These are phyloP conservation scores for Lepidocolaptes lacrymiger DNA, from an alignment of 2,797 vertebrate genomes.

Conservation along the genomic window DNA sequence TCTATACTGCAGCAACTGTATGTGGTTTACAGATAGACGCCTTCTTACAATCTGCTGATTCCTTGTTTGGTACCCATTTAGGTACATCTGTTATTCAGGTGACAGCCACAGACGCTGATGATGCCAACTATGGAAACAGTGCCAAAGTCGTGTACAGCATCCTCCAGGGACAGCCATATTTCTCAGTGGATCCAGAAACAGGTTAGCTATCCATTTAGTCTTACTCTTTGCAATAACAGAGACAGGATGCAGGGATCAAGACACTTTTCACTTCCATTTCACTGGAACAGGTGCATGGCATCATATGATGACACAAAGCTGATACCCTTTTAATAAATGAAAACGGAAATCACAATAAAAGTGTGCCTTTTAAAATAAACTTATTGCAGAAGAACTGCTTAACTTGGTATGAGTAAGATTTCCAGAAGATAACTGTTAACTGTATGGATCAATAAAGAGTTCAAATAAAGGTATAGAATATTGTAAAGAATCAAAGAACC, in stretches of 20 bases:
- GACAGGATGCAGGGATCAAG: not conserved
- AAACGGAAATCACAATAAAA: not conserved
- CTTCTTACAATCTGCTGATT: not conserved
- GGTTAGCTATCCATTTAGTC: slow-evolving; percentile 73
- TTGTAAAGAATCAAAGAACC: not conserved
- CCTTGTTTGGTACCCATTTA: slow-evolving; percentile 62
- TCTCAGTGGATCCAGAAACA: slow-evolving; percentile 95
- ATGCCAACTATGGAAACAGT: slow-evolving; percentile 94
- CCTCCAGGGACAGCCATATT: slow-evolving; percentile 94
- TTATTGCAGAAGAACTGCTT: not conserved
- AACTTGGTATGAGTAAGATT: not conserved
- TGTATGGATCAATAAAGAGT: not conserved
- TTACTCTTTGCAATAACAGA: not conserved
- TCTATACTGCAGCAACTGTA: not conserved
- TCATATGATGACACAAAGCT: not conserved
- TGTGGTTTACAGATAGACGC: not conserved
- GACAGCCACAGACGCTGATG: slow-evolving; percentile 92
- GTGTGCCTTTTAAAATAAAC: not conserved
- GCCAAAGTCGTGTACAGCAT: slow-evolving; percentile 97
- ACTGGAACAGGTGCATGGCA: not conserved
- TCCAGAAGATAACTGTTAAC: not conserved
- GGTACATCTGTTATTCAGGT: slow-evolving; percentile 92
- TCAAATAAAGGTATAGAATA: not conserved
- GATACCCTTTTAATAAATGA: not conserved
- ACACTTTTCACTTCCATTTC: not conserved